Conservation (phyloP, 2,797 vertebrate species). For the Anguilla megastoma region DNA sequence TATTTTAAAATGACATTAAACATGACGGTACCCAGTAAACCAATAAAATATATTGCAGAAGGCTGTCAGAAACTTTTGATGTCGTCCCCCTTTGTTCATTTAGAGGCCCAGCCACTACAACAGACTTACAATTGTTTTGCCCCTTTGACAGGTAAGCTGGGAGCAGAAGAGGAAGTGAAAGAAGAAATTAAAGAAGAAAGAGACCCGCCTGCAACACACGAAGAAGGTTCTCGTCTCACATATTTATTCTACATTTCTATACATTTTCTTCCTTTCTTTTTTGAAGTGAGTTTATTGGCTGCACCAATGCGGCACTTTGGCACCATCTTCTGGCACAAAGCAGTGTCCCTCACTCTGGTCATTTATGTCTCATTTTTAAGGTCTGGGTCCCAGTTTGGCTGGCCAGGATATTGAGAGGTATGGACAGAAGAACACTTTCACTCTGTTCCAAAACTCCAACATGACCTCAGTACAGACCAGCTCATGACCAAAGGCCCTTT, state of each 20-base stretch:
- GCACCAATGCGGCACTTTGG: slow-evolving; percentile 34
- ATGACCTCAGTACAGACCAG: slow-evolving; percentile 54
- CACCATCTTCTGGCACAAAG: slow-evolving; percentile 50
- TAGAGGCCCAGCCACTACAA: neutral
- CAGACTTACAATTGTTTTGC: slow-evolving; percentile 1
- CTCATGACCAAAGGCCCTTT: slow-evolving; percentile 49
- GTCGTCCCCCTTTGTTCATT: neutral
- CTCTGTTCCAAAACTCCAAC: slow-evolving; percentile 57
- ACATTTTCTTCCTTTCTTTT: slow-evolving; percentile 36
- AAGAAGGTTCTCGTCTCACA: slow-evolving; percentile 66
- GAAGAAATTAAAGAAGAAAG: slow-evolving; percentile 79
- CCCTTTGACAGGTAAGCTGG: slow-evolving; percentile 69
- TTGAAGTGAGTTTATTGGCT: slow-evolving; percentile 41
- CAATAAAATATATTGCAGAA: neutral
- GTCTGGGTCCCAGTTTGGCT: slow-evolving; percentile 58
- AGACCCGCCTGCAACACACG: slow-evolving; percentile 67
- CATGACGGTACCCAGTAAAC: neutral
- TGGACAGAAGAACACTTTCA: slow-evolving; percentile 55
- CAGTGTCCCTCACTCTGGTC: slow-evolving; percentile 54
- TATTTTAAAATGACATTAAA: neutral
- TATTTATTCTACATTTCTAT: slow-evolving; percentile 24
- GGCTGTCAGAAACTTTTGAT: neutral
- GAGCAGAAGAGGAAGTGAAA: slow-evolving; percentile 74
- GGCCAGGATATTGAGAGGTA: slow-evolving; percentile 59
- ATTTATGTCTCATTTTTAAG: slow-evolving; percentile 62